Evolutionary conservation across 53 echinoderm and acorn worm species (phyloP), one percentile per base, ranked within the genome.

Genomic region (Actinopyga echinites): DNA sequence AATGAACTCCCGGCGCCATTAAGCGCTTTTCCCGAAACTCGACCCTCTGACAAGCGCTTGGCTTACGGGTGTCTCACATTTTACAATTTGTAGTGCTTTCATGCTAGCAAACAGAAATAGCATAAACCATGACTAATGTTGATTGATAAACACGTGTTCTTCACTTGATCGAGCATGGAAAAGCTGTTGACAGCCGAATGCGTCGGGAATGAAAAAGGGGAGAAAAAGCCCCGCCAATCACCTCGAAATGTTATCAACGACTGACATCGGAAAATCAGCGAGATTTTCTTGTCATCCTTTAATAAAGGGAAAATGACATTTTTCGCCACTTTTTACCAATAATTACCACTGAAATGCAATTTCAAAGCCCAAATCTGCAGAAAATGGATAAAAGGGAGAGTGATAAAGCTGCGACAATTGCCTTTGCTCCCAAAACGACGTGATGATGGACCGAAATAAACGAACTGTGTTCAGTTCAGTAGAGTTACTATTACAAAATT

Each of bases 1-100:
- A 71, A 71, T 71, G 71, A 71, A 71, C 71, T 71, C 71, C 71
- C 71, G 71, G 71, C 71, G 71, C 71, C 71, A 71, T 71, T 71
- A 71, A 71, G 71, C 71, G 71, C 43, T 71, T 71, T 44, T 71
- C 42, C 25, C 71, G 71, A 71, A 71, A 71, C 71, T 71, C 71
- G 71, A 71, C 40, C 71, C 71, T 71, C 71, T 24, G 71, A 71
- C 42, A 71, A 71, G 25, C 71, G 71, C 71, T 71, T 71, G 71
- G 71, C 71, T 71, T 71, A 71, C 71, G 71, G 71, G 42, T 71
- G 40, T 71, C 71, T 71, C 71, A 42, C n/a, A 71, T 71, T 71
- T 71, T 44, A 71, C 22, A 45, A 71, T 71, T 42, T 71, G 71
- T 71, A 71, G 71, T 38, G 71, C 71, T 71, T 71, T 34, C 71